A percentile compares a stretch with the other conserved stretches of the same genome.
Evolutionary conservation across 2,888 invertebrate species (phyloP).

Genomic region (Hypomecis punctinalis): DNA sequence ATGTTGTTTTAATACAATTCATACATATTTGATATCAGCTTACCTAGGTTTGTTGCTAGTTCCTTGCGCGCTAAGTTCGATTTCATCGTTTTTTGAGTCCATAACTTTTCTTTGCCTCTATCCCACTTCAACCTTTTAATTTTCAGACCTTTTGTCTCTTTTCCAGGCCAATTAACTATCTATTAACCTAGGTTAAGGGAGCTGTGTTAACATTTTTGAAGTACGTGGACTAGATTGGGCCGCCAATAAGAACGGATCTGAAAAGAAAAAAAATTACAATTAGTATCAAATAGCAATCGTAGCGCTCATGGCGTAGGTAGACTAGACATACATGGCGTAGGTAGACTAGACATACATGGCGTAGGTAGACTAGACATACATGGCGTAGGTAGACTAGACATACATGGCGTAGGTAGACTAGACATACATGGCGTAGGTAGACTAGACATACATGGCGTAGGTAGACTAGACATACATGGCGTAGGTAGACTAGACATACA

Average conservation of each 20-base stretch:
- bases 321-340: too few species aligned
- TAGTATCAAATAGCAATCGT: not conserved
- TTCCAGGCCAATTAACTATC: constrained; percentile 46
- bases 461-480: too few species aligned
- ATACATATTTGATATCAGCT: too few species aligned
- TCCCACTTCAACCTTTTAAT: constrained; percentile 46
- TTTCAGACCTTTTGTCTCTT: constrained; percentile 46
- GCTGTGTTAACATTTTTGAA: constrained; percentile 77
- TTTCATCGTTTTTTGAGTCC: constrained; percentile 78
- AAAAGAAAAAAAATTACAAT: constrained; percentile 8
- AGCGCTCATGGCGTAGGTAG: too few species aligned
- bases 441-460: too few species aligned
- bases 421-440: too few species aligned
- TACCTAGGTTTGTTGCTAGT: constrained; percentile 72
- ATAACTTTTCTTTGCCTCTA: constrained; percentile 53
- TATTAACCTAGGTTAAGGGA: constrained; percentile 54
- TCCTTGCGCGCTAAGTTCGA: constrained; percentile 77
- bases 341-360: too few species aligned
- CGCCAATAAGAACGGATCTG: constrained; percentile 37
- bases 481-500: too few species aligned
- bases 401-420: too few species aligned
- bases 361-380: too few species aligned
- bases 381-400: too few species aligned
- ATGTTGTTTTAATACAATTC: too few species aligned
- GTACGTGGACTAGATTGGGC: constrained; percentile 65